Evolutionary conservation across 2,113 vertebrate genomes (phyloP), one percentile per base, ranked within the genome.

Genomic region (Sander lucioperca): DNA sequence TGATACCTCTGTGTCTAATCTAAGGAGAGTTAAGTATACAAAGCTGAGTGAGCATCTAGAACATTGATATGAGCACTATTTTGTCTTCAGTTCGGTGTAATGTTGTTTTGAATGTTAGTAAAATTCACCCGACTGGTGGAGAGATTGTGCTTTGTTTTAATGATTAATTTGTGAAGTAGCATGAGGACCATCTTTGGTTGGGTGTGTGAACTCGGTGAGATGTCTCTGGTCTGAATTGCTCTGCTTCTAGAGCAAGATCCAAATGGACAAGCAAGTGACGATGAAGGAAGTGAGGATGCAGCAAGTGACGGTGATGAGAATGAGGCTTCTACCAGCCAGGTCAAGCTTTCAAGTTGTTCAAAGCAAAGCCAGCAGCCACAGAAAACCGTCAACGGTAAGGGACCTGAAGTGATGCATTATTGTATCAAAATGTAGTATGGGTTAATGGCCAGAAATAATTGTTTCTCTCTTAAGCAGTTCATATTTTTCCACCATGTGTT

Each of bases 341-440:
- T 6, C 15, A 57, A 72, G 39, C 4, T 15, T 18, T 56, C 39
- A 25, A 19, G n/a, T 12, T 5, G 8, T 65, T 50, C 59, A 45
- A 80, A 88, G 62, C 5, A 36, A 65, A 30, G 14, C 16, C 54
- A 73, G 57, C 39, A 45, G 23, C 27, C 25, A 43, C 54, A 74
- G 18, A 48, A 75, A 33, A 30, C 25, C 57, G 39, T 9, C 0
- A 56, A 62, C 43, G 85, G 90, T 90, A 83, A 78, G 82, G 67
- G 36, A 64, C 3, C 39, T 54, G 3, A 56, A n/a, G 3, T 27
- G 3, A 8, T 30, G 27, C 6, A n/a, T 39, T 39, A 63, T 5
- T 45, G 9, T 33, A 59, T 56, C 15, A 2, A 5, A 11, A 5
- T 21, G 13, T 27, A n/a, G 4, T 48, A 16, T 48, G 7, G 33